These are phyloP conservation scores for Apis mellifera DNA, from an alignment of 1,140 invertebrate species.

Conservation along the genomic window DNA sequence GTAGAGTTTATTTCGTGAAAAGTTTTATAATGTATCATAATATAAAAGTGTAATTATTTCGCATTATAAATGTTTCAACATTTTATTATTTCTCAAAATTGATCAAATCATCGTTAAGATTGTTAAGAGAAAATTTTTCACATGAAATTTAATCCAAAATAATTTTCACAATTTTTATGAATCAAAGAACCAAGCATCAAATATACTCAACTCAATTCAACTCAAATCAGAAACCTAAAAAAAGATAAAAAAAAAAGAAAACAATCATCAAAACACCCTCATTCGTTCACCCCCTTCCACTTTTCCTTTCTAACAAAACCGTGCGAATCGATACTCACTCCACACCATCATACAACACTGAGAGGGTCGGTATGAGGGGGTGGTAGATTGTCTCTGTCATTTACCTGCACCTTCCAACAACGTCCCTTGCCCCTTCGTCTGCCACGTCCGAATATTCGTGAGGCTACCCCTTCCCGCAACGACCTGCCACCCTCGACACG, in stretches of 20 bases:
- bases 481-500: conserved; percentile 66
- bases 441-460: conserved; percentile 62
- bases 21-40: too few species aligned
- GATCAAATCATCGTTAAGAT: too few species aligned
- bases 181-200: too few species aligned
- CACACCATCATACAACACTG: background rate
- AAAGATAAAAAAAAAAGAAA: background rate
- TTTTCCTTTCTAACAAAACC: conserved; percentile 40
- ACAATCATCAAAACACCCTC: background rate
- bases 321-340: conserved; percentile 49
- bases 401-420: conserved; percentile 42
- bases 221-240: too few species aligned
- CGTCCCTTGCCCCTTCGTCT: conserved; percentile 16
- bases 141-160: too few species aligned
- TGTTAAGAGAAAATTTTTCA: too few species aligned
- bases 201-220: too few species aligned
- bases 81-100: too few species aligned
- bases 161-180: too few species aligned
- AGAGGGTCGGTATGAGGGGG: conserved; percentile 29
- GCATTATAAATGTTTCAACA: too few species aligned
- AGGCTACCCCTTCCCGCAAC: conserved; percentile 67
- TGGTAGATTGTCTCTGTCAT: conserved; percentile 63
- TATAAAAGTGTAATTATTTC: too few species aligned
- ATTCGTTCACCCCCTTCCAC: conserved; percentile 29
- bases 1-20: too few species aligned